Evolutionary conservation across 2,888 invertebrate genomes (phyloP), one percentile per base, ranked within the genome.

Genomic region (Acleris emargana): DNA sequence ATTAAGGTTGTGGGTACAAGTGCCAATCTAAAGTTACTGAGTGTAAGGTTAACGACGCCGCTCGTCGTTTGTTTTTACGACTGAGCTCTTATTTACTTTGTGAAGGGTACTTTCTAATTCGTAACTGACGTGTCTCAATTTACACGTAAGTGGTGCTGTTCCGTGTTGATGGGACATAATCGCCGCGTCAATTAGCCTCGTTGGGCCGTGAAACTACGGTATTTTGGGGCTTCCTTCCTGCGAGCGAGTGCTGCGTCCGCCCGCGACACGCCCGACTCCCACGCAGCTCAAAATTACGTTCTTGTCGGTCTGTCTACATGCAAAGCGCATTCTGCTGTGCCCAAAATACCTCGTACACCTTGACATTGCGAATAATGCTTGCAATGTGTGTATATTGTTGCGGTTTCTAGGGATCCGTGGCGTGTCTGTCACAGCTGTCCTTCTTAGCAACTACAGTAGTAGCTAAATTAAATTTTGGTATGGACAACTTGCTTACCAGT

Each of bases 31-130:
- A 64, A 64, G 60, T 60, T 57, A 49, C 61, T 5, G 62, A 62
- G 45, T 64, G 58, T 58, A 58, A 64, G 43, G 63, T 63, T 67
- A 68, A 68, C 68, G 64, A 54, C 62, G 67, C 64, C 68, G 67
- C 68, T 54, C 68, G 68, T 64, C 62, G 68, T 69, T 69, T 52
- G 49, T 68, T 70, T 71, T 71, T 67, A 67, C 62, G 63, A 52
- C 47, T 49, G 43, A 17, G 42, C 49, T 60, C 68, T 68, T 63
- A 67, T 66, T 67, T 70, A 70, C 64, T 68, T 70, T 68, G 58
- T 59, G 63, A 52, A 53, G 54, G 45, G 28, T 58, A 47, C 28
- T 49, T 58, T 63, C 25, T 58, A 58, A 58, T 49, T 67, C 60
- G 28, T 38, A 58, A 50, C 42, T 67, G 20, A 49, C 45, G 58